phyloP scores from a whole-genome alignment of 2,888 invertebrate species.

The Drosophila gaucha region DNA sequence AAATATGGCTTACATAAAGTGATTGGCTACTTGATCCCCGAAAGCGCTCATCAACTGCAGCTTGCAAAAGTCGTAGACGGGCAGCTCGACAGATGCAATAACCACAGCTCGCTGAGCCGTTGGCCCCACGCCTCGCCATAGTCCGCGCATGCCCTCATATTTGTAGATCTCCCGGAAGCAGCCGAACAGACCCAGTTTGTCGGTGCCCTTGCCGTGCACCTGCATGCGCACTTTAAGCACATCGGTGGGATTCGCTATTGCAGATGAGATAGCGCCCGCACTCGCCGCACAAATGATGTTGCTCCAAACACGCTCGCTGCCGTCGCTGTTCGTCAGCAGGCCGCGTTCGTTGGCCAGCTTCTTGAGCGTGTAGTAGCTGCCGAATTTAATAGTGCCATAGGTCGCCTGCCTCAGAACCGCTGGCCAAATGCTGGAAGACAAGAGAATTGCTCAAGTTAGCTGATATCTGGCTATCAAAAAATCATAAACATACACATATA shows the following conservation, averaged over 20 bases:
- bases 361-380: slow-evolving; percentile 96
- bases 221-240: slow-evolving; percentile 98
- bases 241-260: slow-evolving; percentile 98
- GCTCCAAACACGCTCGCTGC: slow-evolving; percentile 87
- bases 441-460: slow-evolving; percentile 1
- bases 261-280: slow-evolving; percentile 92
- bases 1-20: slow-evolving; percentile 89
- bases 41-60: slow-evolving; percentile 88
- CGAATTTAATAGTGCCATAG: slow-evolving; percentile 98
- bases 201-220: slow-evolving; percentile 87
- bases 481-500: not conserved
- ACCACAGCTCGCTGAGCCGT: slow-evolving; percentile 97
- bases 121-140: slow-evolving; percentile 96
- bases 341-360: slow-evolving; percentile 87
- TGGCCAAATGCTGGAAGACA: slow-evolving; percentile 91
- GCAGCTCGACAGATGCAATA: slow-evolving; percentile 97
- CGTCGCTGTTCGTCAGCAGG: slow-evolving; percentile 83
- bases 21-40: slow-evolving; percentile 93
- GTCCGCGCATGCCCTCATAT: slow-evolving; percentile 92
- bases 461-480: slow-evolving; percentile 32
- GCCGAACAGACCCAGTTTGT: slow-evolving; percentile 88
- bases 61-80: slow-evolving; percentile 96
- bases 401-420: slow-evolving; percentile 96
- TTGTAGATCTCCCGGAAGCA: slow-evolving; percentile 93
- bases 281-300: slow-evolving; percentile 91